Conservation (phyloP, 2,113 vertebrate species). For the Lagopus muta region DNA sequence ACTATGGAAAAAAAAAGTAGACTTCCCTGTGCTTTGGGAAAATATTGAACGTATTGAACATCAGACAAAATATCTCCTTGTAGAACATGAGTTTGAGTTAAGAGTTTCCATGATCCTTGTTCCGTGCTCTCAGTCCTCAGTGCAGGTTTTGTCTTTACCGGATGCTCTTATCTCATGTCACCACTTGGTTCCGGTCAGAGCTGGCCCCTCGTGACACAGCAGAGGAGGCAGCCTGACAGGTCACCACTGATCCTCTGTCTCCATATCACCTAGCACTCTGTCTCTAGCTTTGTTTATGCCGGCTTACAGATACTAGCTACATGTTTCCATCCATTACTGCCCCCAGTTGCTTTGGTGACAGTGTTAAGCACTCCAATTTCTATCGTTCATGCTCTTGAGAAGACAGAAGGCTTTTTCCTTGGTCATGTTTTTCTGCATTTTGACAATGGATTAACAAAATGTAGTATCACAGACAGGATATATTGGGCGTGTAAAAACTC, state of each 20-base stretch:
- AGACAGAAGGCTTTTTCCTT: neutral
- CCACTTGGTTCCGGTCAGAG: neutral
- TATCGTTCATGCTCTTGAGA: neutral
- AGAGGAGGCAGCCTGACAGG: neutral
- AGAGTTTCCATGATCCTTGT: constrained; percentile 45
- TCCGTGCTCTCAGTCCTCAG: neutral
- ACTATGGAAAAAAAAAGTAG: neutral
- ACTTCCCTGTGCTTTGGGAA: neutral
- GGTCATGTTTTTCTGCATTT: neutral
- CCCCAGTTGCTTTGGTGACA: neutral
- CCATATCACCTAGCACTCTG: neutral
- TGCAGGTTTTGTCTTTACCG: neutral
- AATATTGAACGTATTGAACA: neutral
- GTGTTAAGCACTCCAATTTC: neutral
- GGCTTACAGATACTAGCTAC: neutral
- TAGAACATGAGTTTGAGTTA: neutral
- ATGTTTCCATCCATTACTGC: constrained; percentile 44
- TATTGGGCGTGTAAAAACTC: neutral
- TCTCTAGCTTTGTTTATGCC: constrained; percentile 5
- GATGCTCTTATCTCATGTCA: constrained; percentile 48
- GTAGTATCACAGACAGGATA: neutral
- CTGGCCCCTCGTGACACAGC: neutral
- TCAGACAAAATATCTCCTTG: neutral
- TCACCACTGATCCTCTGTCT: neutral
- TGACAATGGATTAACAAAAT: neutral